Evolutionary conservation across 2,888 invertebrate species (phyloP).

Genomic region (Amiota mariae): DNA sequence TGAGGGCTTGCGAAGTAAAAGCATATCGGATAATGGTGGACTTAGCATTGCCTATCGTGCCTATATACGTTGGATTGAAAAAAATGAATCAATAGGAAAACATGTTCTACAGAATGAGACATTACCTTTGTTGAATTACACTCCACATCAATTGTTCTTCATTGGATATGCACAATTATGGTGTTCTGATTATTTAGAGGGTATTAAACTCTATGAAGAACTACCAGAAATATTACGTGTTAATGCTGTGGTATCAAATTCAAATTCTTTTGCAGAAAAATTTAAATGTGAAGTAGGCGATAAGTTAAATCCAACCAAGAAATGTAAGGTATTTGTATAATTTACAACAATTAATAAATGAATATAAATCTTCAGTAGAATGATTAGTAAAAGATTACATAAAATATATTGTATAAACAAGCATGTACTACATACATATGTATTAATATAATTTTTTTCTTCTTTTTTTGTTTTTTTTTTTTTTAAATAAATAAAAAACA

Average conservation of each 20-base stretch:
- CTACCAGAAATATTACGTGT: slow-evolving; percentile 63
- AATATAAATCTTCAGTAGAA: slow-evolving; percentile 7
- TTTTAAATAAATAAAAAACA: background rate
- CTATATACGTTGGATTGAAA: slow-evolving; percentile 64
- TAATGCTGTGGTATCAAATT: slow-evolving; percentile 65
- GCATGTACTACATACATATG: too few relatives aligned
- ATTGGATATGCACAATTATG: slow-evolving; percentile 68
- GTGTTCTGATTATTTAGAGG: slow-evolving; percentile 63
- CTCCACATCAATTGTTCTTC: slow-evolving; percentile 65
- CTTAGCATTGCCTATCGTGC: slow-evolving; percentile 67
- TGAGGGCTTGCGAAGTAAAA: slow-evolving; percentile 51
- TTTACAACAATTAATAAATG: background rate
- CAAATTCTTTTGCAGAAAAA: slow-evolving; percentile 60
- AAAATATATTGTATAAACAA: too few relatives aligned
- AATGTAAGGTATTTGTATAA: slow-evolving; percentile 50
- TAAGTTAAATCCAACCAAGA: slow-evolving; percentile 64
- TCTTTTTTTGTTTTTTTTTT: too few relatives aligned
- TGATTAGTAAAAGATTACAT: slow-evolving; percentile 13
- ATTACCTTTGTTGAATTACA: slow-evolving; percentile 59
- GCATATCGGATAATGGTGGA: slow-evolving; percentile 68
- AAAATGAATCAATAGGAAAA: slow-evolving; percentile 49
- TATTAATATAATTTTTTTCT: too few relatives aligned
- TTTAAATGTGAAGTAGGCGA: slow-evolving; percentile 58
- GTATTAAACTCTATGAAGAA: slow-evolving; percentile 55
- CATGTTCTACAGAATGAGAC: slow-evolving; percentile 46